Evolutionary conservation across 2,888 invertebrate genomes (phyloP).

Genomic region (Globia sparganii): DNA sequence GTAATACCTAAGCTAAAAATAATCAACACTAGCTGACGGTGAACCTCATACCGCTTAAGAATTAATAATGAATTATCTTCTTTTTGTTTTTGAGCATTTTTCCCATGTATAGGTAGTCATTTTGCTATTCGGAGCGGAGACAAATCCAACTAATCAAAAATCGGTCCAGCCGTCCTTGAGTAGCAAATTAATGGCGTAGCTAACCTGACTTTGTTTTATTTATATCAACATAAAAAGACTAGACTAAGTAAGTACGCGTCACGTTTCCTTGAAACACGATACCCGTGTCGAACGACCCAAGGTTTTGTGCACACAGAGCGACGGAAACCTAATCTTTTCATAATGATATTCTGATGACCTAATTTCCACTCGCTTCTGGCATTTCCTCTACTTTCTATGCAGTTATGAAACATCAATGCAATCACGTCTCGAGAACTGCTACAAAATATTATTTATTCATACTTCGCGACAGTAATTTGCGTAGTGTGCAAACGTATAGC

Average conservation of each 20-base stretch:
- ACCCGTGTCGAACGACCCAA: constrained; percentile 5
- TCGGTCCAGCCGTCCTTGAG: not conserved
- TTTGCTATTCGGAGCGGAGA: too few species aligned
- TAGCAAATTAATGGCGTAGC: not conserved
- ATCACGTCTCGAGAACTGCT: constrained; percentile 1
- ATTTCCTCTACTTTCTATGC: constrained; percentile 23
- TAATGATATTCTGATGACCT: constrained; percentile 55
- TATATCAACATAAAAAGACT: not conserved
- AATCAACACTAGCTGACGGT: too few species aligned
- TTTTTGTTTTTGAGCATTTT: not conserved
- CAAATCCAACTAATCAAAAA: not conserved
- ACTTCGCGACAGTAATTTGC: not conserved
- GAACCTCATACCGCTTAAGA: not conserved
- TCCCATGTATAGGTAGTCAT: not conserved
- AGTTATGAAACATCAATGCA: constrained; percentile 37
- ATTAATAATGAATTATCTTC: not conserved
- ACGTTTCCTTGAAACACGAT: constrained; percentile 18
- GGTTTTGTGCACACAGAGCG: constrained; percentile 2
- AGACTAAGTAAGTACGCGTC: constrained; percentile 9
- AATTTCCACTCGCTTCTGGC: constrained; percentile 32
- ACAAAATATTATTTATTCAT: constrained; percentile 1
- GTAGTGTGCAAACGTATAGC: not conserved
- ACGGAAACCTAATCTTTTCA: constrained; percentile 55
- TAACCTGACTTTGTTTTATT: not conserved
- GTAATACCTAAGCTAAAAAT: not conserved